phyloP scores from a whole-genome alignment of 2,888 invertebrate genomes.

The Actias luna region DNA sequence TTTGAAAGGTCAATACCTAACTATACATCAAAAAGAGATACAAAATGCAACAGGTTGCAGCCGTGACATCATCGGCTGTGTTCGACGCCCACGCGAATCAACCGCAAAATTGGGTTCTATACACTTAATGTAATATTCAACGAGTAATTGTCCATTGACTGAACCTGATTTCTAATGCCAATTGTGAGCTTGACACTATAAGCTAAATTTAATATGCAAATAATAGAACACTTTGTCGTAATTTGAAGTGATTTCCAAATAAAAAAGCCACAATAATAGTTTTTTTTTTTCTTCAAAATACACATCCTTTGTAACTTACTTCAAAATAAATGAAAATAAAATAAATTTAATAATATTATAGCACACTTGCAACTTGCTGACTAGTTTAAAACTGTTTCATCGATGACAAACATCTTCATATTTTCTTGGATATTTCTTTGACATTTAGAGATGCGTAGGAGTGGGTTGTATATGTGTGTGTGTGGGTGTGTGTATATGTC shows the following conservation, averaged over 20 bases:
- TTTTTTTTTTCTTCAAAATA: no score
- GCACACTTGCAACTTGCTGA: no score
- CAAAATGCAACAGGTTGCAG: slow-evolving; percentile 36
- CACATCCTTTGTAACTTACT: no score
- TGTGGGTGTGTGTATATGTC: no score
- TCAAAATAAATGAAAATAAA: no score
- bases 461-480: no score
- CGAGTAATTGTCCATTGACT: neutral
- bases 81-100: slow-evolving; percentile 30
- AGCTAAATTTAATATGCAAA: neutral
- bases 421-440: no score
- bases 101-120: slow-evolving; percentile 27
- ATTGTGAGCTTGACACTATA: neutral
- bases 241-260: neutral
- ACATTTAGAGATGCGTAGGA: no score
- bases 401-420: no score
- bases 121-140: slow-evolving; percentile 16
- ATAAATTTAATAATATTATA: no score
- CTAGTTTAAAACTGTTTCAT: no score
- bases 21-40: slow-evolving; percentile 4
- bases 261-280: no score
- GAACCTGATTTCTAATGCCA: neutral
- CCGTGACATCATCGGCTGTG: slow-evolving; percentile 36
- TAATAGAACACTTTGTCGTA: neutral
- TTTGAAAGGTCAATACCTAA: neutral